Percentiles rank a stretch among this genome's conserved stretches.
phyloP scores from a whole-genome alignment of 2,113 vertebrate species.

The Grammomys surdaster region DNA sequence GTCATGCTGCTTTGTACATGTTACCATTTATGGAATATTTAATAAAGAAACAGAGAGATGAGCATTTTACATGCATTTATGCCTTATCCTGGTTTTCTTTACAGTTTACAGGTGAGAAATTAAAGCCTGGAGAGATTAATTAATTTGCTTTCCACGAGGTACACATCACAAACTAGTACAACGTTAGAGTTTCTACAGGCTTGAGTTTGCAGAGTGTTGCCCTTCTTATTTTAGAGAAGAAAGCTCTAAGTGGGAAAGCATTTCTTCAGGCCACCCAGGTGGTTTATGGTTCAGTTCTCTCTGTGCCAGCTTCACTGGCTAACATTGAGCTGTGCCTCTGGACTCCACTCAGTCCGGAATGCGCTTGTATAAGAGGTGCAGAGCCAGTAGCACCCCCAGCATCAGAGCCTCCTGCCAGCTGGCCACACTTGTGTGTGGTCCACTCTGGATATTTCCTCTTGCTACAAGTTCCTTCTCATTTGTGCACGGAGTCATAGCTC shows the following conservation, averaged over 20 bases:
- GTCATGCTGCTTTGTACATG: not conserved
- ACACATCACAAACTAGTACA: not conserved
- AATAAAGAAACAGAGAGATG: not conserved
- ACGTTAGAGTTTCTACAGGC: too few relatives aligned
- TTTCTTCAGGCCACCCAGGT: not conserved
- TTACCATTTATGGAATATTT: not conserved
- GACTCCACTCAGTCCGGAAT: not conserved
- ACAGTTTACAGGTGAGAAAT: not conserved
- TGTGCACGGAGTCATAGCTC: not conserved
- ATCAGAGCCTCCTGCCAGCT: not conserved
- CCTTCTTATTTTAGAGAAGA: not conserved
- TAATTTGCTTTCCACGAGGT: not conserved
- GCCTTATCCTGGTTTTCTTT: not conserved
- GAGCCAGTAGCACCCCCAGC: too few relatives aligned
- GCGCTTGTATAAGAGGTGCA: accelerated
- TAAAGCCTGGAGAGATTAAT: not conserved
- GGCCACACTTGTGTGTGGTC: not conserved
- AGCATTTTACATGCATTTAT: not conserved
- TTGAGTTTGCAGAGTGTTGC: not conserved
- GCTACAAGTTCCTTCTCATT: not conserved
- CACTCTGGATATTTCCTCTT: not conserved
- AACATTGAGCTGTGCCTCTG: not conserved
- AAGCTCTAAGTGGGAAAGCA: not conserved
- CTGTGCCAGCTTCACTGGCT: not conserved
- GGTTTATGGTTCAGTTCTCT: not conserved